A percentile compares a stretch with the other conserved stretches of the same genome.
phyloP scores from a whole-genome alignment of 1,140 invertebrate species.

The Trichonephila clavipes region DNA sequence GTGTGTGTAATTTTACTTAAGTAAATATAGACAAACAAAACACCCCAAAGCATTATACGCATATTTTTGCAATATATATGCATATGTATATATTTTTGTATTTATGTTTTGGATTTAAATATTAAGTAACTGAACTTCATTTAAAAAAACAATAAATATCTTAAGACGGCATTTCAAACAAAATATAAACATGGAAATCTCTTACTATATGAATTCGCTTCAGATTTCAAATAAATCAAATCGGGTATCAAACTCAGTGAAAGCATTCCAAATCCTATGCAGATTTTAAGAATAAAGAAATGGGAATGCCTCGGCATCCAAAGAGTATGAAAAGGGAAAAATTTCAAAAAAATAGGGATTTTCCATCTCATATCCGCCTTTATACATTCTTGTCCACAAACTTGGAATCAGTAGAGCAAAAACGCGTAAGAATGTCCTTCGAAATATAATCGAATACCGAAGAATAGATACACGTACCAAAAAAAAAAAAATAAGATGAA shows the following conservation, averaged over 20 bases:
- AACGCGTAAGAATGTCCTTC: conserved; percentile 16
- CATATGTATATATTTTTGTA: too few relatives aligned
- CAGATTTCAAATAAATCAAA: neutral
- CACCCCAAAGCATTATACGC: too few relatives aligned
- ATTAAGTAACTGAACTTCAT: too few relatives aligned
- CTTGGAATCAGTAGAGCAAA: conserved; percentile 1
- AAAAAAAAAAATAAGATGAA: too few relatives aligned
- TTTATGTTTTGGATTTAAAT: too few relatives aligned
- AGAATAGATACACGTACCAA: conserved; percentile 19
- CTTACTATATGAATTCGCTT: neutral
- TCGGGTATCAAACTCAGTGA: neutral
- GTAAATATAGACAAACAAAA: too few relatives aligned
- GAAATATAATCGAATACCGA: conserved; percentile 31
- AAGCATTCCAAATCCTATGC: neutral
- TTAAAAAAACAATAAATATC: too few relatives aligned
- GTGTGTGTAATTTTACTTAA: too few relatives aligned
- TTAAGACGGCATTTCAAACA: too few relatives aligned
- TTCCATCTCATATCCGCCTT: neutral
- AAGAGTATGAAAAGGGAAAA: too few relatives aligned
- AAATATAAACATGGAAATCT: too few relatives aligned
- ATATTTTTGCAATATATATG: too few relatives aligned
- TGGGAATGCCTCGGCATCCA: neutral
- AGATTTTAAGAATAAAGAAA: neutral
- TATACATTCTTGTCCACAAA: neutral
- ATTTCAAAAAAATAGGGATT: neutral